phyloP scores from a whole-genome alignment of 2,113 vertebrate species.

The Fregata magnificens region DNA sequence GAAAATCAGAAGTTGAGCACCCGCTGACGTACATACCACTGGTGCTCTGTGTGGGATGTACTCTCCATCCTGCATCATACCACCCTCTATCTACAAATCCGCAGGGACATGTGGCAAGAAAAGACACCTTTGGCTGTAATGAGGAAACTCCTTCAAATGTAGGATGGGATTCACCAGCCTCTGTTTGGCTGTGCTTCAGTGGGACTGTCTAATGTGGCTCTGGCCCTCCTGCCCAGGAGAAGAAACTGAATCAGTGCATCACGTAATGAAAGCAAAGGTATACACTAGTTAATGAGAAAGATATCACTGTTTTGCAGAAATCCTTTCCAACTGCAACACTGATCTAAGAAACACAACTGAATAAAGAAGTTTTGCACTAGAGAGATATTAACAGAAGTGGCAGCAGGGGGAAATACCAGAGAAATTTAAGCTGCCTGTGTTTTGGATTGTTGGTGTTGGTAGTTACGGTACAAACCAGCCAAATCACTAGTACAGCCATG shows the following conservation, averaged over 20 bases:
- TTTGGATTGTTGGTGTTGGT: background rate
- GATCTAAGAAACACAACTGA: background rate
- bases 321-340: background rate
- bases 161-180: background rate
- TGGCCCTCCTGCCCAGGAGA: background rate
- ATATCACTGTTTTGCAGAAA: background rate
- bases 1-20: background rate
- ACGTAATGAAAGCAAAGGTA: background rate
- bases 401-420: background rate
- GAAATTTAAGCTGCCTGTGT: background rate
- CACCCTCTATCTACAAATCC: background rate
- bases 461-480: background rate
- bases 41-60: background rate
- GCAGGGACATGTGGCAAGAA: background rate
- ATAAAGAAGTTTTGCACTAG: background rate
- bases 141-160: background rate
- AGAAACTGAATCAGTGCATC: background rate
- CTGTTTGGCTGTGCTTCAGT: background rate
- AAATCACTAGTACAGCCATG: background rate
- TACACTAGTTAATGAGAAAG: background rate
- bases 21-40: background rate
- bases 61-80: background rate
- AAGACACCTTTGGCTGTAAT: background rate
- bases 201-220: background rate
- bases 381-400: background rate